Conservation (phyloP, 2,888 invertebrate species). For the Steinernema carpocapsae region DNA sequence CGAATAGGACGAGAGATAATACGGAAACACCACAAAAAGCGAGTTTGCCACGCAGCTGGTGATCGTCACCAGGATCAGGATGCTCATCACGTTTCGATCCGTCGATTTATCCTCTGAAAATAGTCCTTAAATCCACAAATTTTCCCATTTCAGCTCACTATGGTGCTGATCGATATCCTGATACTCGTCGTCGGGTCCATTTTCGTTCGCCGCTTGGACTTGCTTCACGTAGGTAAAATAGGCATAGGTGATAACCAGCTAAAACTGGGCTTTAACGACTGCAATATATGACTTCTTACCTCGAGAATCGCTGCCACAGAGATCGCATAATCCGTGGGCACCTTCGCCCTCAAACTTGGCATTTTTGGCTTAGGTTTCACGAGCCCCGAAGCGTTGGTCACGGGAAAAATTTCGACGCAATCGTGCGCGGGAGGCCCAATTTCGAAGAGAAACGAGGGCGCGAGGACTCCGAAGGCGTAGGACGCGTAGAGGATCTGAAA, state of each 20-base stretch:
- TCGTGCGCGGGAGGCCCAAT: not conserved
- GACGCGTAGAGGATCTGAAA: slow-evolving; percentile 22
- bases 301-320: not conserved
- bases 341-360: not conserved
- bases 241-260: slow-evolving; percentile 10
- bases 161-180: slow-evolving; percentile 11
- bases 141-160: too few relatives aligned
- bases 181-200: not conserved
- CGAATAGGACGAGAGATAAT: slow-evolving; percentile 9
- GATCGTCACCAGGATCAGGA: slow-evolving; percentile 10
- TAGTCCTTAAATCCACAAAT: too few relatives aligned
- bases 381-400: not conserved
- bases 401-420: slow-evolving; percentile 7
- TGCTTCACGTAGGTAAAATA: not conserved
- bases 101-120: slow-evolving; percentile 4
- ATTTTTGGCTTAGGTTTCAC: not conserved
- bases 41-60: slow-evolving; percentile 24
- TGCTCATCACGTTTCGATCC: slow-evolving; percentile 23
- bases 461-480: slow-evolving; percentile 3
- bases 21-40: slow-evolving; percentile 14
- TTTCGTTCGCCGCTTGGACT: not conserved
- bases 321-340: not conserved
- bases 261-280: not conserved
- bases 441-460: slow-evolving; percentile 12
- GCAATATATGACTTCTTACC: not conserved